Evolutionary conservation across 2,113 vertebrate genomes (phyloP), one percentile per base, ranked within the genome.

Genomic region (Andinoacara biseriatus): DNA sequence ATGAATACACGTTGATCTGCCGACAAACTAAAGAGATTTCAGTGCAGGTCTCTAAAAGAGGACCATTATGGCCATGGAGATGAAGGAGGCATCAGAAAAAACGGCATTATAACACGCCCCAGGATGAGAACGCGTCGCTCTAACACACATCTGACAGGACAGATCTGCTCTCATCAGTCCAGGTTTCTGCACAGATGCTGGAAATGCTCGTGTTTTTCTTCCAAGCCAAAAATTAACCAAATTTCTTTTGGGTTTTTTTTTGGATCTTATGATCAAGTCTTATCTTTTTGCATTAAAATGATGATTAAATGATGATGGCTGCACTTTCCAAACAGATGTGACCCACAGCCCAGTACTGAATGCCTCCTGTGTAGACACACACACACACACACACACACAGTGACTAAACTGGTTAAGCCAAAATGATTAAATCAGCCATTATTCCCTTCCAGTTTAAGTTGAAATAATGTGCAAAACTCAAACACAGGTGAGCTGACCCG

Each of bases 261-360:
- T 10, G 5, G 56, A 18, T 61, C 59, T n/a, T 61, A 61, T 7
- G 5, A 35, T 2, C 59, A 35, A 3, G 3, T 61, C 59, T 61
- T 58, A 17, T 38, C 10, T 0, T 63, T 4, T 2, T 8, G 0
- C 61, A 49, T 7, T 17, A 17, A 18, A 52, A 56, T 10, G 58
- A 29, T 14, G 24, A 14, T 17, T 6, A 18, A 52, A 56, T 10
- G 58, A 29, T 14, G 24, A 14, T 29, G 5, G 14, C 24, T 46
- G 22, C 8, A 35, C 20, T 22, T 57, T 9, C 54, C n/a, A 22
- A 57, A 10, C 18, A 57, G 20, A 7, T 18, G 40, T 69, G 40
- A 29, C 40, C 2, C 15, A 2, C 38, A 69, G 63, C 63, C 0
- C 22, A 69, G 5, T 6, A 1, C 63, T 49, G 63, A 49, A 29